Base-by-base conservation (phyloP, 2,113 vertebrate genomes). In the Platycercus adscitus region DNA sequence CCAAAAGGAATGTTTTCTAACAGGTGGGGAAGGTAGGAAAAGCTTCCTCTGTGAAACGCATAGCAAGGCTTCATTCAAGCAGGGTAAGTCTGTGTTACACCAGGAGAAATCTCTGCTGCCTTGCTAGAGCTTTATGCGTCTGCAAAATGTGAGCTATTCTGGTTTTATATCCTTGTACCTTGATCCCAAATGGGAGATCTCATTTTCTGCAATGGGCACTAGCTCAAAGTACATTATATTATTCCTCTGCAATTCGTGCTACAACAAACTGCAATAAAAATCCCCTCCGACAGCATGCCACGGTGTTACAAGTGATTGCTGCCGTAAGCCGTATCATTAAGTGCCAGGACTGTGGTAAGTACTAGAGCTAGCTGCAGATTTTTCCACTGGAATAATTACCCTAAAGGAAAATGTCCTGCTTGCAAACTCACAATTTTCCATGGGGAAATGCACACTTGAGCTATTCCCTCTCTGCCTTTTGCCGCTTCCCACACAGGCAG, bases 331-430 rank as follows among this genome's bases (percentile, higher is more conserved):
- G 2, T 44, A 5, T 64, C 64, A 33, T 58, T 75, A 55, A 86
- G 71, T 60, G 84, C 61, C 82, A 68, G 70, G 26, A 7, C 46
- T 50, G 56, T 63, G 61, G 25, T 35, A 41, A 92, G 31, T 8
- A 20, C 49, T 43, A 37, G 33, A 81, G 64, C 46, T 50, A 41
- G 81, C 43, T 60, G 64, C 49, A 83, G 84, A 50, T 25, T 91
- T 82, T 94, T 85, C 49, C 37, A 70, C 85, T 82, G 70, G 49
- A 93, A 84, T 96, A 89, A 89, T 88, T 95, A 93, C 46, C 60
- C 56, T 77, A 26, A 47, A 86, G 82, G 64, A 82, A 96, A 91
- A 44, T 2, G 8, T 91, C 58, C 43, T 80, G 39, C 81, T 63
- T 52, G 65, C 61, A 71, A 88, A 90, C 88, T 79, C 55, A 35